Evolutionary conservation across 1,140 invertebrate genomes (phyloP).

Genomic region (Drosophila repleta): DNA sequence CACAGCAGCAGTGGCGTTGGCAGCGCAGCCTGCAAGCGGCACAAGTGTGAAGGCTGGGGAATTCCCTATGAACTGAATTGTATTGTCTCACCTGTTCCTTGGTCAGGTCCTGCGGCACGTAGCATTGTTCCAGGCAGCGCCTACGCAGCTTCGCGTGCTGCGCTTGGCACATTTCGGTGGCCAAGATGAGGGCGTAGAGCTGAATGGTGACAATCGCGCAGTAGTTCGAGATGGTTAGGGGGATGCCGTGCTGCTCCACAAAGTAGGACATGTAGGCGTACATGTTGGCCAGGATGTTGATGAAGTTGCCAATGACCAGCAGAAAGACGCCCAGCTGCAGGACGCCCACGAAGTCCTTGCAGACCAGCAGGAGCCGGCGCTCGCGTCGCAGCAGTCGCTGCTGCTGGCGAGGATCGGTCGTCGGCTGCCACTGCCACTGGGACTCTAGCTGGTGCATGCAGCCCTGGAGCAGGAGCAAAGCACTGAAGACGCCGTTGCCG

Average conservation of each 20-base stretch:
- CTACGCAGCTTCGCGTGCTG: conserved; percentile 25
- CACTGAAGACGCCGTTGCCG: conserved; percentile 61
- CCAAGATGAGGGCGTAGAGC: conserved; percentile 60
- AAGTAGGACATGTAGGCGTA: conserved; percentile 77
- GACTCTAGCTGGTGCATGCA: conserved; percentile 35
- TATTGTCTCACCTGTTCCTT: conserved; percentile 41
- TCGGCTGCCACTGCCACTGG: conserved; percentile 19
- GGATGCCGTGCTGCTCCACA: conserved; percentile 60
- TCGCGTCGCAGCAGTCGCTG: conserved; percentile 17
- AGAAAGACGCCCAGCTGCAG: conserved; percentile 66
- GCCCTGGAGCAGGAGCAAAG: conserved; percentile 52
- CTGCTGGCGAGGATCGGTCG: neutral
- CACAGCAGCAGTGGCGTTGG: conserved; percentile 37
- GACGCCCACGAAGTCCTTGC: conserved; percentile 19
- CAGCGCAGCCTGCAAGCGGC: conserved; percentile 38
- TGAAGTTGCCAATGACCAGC: conserved; percentile 59
- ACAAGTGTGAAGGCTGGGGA: neutral
- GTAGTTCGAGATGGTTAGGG: conserved; percentile 74
- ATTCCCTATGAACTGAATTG: neutral
- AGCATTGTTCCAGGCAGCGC: conserved; percentile 39
- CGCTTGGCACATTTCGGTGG: conserved; percentile 61
- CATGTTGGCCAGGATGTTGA: conserved; percentile 74
- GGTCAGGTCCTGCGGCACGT: conserved; percentile 30
- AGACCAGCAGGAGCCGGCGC: conserved; percentile 28
- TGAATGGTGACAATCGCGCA: conserved; percentile 58